Evolutionary conservation across 2,113 vertebrate genomes (phyloP), one percentile per base, ranked within the genome.

Genomic region (Chunga burmeisteri): DNA sequence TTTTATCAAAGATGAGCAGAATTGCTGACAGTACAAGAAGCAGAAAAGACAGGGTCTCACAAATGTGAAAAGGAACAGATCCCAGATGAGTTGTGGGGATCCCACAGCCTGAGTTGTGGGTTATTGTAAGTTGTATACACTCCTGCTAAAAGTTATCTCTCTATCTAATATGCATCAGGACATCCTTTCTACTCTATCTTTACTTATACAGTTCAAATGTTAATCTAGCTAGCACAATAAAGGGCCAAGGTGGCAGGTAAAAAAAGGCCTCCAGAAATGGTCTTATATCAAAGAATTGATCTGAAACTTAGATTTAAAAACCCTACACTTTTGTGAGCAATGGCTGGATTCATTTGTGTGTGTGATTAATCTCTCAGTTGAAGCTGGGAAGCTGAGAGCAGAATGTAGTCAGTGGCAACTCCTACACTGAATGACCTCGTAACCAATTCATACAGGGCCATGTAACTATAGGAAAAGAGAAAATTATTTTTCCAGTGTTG

Each of bases 21-120:
- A 94, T 19, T 93, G 84, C 84, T 95, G 90, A 91, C 78, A 91
- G 34, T 34, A 56, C 52, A 87, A 84, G 75, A 81, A 84, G 47
- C 56, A 91, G 65, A 67, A 79, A 93, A 96, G 46, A 32, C 11
- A 25, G 38, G 46, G 13, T 83, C 27, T 79, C 68, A 74, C 22
- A 91, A 61, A 89, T 26, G 38, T 63, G 47, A 91, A 84, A 81
- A 93, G 65, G 56, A 91, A 56, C 47, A 79, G 47, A 74, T 47
- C 63, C 81, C 72, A 3, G 9, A n/a, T 53, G 67, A n/a, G n/a
- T n/a, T n/a, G n/a, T n/a, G n/a, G n/a, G n/a, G n/a, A n/a, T n/a
- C n/a, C n/a, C n/a, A 75, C 56, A 89, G 52, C 13, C 20, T 72
- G 81, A 79, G 16, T 44, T 85, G 61, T 75, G 73, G n/a, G 13